Conservation (phyloP, 2,888 invertebrate genomes). For the Zelleria hepariella region DNA sequence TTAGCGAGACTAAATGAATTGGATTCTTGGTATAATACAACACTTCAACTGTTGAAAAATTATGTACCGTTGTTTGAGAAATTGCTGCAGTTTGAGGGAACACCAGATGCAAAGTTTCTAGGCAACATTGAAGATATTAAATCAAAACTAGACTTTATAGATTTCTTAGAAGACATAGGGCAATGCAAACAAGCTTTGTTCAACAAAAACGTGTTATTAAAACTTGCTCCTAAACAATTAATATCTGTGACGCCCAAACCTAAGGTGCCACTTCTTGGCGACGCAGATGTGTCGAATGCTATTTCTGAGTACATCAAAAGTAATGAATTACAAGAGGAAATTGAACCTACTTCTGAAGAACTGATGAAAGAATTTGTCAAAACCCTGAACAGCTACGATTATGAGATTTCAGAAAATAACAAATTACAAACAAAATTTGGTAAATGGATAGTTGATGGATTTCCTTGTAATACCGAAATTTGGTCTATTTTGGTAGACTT, state of each 20-base stretch:
- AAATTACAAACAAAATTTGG: conserved; percentile 34
- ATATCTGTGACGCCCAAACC: conserved; percentile 30
- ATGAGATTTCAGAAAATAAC: not conserved
- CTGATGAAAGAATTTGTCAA: conserved; percentile 16
- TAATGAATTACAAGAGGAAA: conserved; percentile 52
- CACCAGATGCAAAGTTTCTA: not conserved
- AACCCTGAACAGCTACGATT: not conserved
- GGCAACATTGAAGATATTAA: conserved; percentile 1
- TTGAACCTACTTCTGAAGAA: conserved; percentile 53
- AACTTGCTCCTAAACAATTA: conserved; percentile 51
- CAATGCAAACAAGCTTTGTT: conserved; percentile 28
- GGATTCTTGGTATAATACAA: conserved; percentile 42
- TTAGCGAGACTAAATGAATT: conserved; percentile 37
- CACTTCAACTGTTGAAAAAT: conserved; percentile 20
- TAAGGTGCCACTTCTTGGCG: conserved; percentile 49
- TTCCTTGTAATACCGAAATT: conserved; percentile 60
- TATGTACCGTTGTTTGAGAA: conserved; percentile 22
- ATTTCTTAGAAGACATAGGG: conserved; percentile 36
- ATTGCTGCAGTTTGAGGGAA: not conserved
- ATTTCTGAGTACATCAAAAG: conserved; percentile 40
- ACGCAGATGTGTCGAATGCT: conserved; percentile 53
- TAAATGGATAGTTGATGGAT: conserved; percentile 75
- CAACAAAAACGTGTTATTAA: conserved; percentile 24
- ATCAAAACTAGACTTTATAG: conserved; percentile 22
- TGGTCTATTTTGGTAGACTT: conserved; percentile 54